Evolutionary conservation across 2,888 invertebrate genomes (phyloP).

Genomic region (Rhingia campestris): DNA sequence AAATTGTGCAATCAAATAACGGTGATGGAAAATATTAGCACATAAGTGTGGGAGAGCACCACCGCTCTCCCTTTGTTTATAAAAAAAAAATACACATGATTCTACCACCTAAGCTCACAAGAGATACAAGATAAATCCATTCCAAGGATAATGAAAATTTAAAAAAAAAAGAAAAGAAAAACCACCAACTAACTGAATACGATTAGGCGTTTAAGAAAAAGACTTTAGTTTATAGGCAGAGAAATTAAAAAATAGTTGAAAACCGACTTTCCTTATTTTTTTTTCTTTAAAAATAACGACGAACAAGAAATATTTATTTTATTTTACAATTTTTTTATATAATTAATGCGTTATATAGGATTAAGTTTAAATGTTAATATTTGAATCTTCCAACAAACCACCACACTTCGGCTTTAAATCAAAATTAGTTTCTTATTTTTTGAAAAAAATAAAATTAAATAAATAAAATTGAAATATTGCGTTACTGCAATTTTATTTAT

Average conservation of each 20-base stretch:
- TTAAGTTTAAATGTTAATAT: conserved; percentile 18
- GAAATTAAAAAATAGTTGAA: conserved; percentile 8
- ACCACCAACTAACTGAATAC: conserved; percentile 73
- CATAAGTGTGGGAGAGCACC: too few relatives aligned
- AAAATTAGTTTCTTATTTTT: conserved; percentile 54
- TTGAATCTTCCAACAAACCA: conserved; percentile 29
- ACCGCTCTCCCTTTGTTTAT: too few relatives aligned
- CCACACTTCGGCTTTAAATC: conserved; percentile 63
- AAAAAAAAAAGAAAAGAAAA: conserved; percentile 45
- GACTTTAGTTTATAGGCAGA: conserved; percentile 45
- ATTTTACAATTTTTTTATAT: conserved; percentile 40
- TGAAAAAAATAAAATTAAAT: conserved; percentile 12
- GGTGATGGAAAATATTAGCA: conserved; percentile 82
- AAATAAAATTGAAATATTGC: conserved; percentile 22
- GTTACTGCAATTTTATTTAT: conserved; percentile 15
- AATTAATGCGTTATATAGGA: conserved; percentile 25
- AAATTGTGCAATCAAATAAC: conserved; percentile 92
- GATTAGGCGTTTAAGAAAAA: conserved; percentile 65
- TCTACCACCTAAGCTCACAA: conserved; percentile 43
- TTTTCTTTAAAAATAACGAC: conserved; percentile 5
- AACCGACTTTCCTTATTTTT: not conserved
- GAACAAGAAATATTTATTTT: conserved; percentile 66
- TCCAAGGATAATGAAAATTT: not conserved
- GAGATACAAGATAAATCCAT: not conserved
- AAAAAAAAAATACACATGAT: conserved; percentile 7